phyloP scores from a whole-genome alignment of 2,797 vertebrate species.

The Pseudomugil gertrudae region DNA sequence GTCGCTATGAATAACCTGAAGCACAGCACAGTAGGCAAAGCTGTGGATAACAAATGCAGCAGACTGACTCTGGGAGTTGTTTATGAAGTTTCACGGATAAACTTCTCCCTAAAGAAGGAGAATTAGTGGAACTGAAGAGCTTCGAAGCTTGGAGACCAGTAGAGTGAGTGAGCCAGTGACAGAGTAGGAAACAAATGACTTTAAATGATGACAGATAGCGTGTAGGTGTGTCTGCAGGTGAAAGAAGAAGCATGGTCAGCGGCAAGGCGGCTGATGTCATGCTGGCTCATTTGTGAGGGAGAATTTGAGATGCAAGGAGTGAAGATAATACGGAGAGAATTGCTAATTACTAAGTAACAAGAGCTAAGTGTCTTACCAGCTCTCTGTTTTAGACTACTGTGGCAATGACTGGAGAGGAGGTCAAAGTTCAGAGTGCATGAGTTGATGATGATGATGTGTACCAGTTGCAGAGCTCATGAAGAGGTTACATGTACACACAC shows the following conservation, averaged over 20 bases:
- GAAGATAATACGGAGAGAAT: too few species aligned
- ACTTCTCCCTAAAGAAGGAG: neutral
- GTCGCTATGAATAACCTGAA: neutral
- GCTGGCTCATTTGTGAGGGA: too few species aligned
- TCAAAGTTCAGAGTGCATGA: neutral
- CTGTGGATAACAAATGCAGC: neutral
- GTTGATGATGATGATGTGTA: neutral
- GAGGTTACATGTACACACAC: too few species aligned
- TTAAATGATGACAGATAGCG: neutral
- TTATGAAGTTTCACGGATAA: neutral
- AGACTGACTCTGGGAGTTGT: neutral
- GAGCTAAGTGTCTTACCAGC: neutral
- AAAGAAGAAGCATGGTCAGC: neutral
- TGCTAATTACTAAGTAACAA: too few species aligned
- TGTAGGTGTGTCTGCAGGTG: neutral
- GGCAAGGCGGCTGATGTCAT: too few species aligned
- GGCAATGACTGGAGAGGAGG: neutral
- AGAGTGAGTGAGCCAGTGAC: neutral
- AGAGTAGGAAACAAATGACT: neutral
- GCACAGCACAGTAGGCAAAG: neutral
- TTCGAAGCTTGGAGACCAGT: neutral
- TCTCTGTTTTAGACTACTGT: neutral
- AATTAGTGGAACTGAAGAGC: neutral
- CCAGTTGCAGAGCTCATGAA: neutral
- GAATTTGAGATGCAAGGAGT: too few species aligned